Percentiles rank a stretch among this genome's conserved stretches.
Evolutionary conservation across 1,140 invertebrate genomes (phyloP).

Genomic region (fruit fly (Drosophila melanogaster)): DNA sequence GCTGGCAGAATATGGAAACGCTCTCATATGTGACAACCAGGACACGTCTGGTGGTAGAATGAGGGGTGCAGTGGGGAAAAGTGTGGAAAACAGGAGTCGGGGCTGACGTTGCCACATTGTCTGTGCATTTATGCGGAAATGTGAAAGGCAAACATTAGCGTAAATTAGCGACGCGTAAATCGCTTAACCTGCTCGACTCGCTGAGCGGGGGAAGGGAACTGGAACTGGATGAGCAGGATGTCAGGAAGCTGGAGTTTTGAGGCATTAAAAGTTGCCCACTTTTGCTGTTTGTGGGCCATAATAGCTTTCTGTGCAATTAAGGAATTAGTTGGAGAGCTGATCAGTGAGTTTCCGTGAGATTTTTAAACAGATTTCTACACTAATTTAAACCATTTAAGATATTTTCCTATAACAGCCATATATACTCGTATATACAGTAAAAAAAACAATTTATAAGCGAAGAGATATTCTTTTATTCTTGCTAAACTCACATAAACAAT

Average conservation of each 20-base stretch:
- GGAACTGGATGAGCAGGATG: conserved; percentile 7
- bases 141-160: conserved; percentile 78
- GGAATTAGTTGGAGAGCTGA: not conserved
- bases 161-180: conserved; percentile 80
- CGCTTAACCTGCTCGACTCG: conserved; percentile 61
- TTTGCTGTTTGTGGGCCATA: conserved; percentile 15
- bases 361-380: not conserved
- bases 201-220: not conserved
- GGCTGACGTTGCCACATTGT: conserved; percentile 39
- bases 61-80: not conserved
- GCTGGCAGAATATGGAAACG: conserved; percentile 35
- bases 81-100: not conserved
- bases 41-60: conserved; percentile 16
- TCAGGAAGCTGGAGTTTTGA: conserved; percentile 10
- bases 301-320: conserved; percentile 23
- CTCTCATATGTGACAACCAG: conserved; percentile 43
- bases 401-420: too few relatives aligned
- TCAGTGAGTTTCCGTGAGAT: not conserved
- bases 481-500: not conserved
- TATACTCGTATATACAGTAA: too few relatives aligned
- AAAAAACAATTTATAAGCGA: not conserved
- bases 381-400: too few relatives aligned
- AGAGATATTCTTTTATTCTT: too few relatives aligned
- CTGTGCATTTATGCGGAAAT: conserved; percentile 77
- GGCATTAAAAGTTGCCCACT: conserved; percentile 28